A percentile compares a stretch with the other conserved stretches of the same genome.
These are phyloP conservation scores for Murina feae DNA, from an alignment of 2,113 vertebrate genomes.

Conservation along the genomic window DNA sequence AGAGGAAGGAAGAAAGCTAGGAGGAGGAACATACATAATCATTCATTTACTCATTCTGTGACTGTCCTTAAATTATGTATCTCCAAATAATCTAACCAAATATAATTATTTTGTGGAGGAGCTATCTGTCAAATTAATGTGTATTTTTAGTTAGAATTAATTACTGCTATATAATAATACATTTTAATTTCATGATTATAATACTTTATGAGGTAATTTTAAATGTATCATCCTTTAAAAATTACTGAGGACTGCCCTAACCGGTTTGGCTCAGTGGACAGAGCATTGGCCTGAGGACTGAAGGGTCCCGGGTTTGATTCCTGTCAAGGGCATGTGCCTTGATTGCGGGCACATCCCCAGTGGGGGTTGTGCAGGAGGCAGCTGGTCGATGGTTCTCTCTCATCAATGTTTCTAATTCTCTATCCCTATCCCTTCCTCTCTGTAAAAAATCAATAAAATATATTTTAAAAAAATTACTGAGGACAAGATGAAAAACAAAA, in stretches of 20 bases:
- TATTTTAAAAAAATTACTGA: too few species aligned
- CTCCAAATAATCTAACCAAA: neutral
- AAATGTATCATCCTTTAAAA: constrained; percentile 30
- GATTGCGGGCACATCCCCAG: too few species aligned
- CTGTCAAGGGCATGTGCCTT: too few species aligned
- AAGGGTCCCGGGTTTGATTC: too few species aligned
- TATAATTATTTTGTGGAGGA: neutral
- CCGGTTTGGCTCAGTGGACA: too few species aligned
- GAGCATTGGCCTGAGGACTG: too few species aligned
- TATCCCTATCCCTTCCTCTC: too few species aligned
- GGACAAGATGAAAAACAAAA: constrained; percentile 8
- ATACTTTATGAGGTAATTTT: neutral
- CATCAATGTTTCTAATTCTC: too few species aligned
- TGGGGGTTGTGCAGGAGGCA: too few species aligned
- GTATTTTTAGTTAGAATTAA: neutral
- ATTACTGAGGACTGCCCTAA: neutral
- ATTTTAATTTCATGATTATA: constrained; percentile 10
- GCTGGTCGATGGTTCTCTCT: too few species aligned
- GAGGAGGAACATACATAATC: neutral
- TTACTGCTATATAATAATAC: neutral
- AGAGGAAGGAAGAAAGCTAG: neutral
- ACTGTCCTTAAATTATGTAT: neutral
- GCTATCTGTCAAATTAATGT: neutral
- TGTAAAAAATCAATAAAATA: too few species aligned
- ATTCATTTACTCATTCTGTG: neutral